phyloP scores from a whole-genome alignment of 2,888 invertebrate species.

The Coremacera marginata region DNA sequence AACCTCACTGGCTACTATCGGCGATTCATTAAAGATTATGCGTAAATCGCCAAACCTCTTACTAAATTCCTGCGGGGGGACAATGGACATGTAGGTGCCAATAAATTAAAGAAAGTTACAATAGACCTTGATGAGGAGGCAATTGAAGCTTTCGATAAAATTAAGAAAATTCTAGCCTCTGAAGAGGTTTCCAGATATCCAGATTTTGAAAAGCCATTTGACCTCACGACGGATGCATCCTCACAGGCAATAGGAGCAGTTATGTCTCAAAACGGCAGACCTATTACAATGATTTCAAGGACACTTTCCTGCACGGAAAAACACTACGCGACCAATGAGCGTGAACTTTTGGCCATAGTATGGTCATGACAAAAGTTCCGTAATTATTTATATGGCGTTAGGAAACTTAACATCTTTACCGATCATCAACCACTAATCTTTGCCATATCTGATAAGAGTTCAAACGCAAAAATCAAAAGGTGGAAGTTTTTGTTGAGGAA shows the following conservation, averaged over 20 bases:
- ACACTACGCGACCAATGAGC: constrained; percentile 44
- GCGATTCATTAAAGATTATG: constrained; percentile 6
- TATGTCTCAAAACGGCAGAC: constrained; percentile 42
- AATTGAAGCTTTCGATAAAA: constrained; percentile 37
- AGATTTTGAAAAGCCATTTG: constrained; percentile 34
- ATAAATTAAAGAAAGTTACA: constrained; percentile 38
- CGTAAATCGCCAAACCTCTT: constrained; percentile 34
- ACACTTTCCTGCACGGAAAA: constrained; percentile 41
- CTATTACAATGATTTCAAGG: constrained; percentile 42
- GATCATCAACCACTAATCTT: too few relatives aligned
- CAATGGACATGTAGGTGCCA: constrained; percentile 36
- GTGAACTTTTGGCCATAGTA: constrained; percentile 20
- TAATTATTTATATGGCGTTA: constrained; percentile 60
- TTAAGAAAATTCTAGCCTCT: constrained; percentile 38
- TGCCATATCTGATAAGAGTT: too few relatives aligned
- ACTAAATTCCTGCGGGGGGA: constrained; percentile 41
- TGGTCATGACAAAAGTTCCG: constrained; percentile 56
- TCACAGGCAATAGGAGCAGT: constrained; percentile 39
- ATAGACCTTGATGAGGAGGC: constrained; percentile 38
- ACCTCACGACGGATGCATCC: constrained; percentile 42
- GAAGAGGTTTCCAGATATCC: constrained; percentile 34
- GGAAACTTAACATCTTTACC: constrained; percentile 41
- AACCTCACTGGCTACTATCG: neutral
- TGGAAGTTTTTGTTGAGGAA: too few relatives aligned
- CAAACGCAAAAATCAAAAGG: constrained; percentile 9